Percentiles rank a stretch among this genome's conserved stretches.
These are phyloP conservation scores for Gadopsis bispinosus DNA, from an alignment of 2,797 vertebrate genomes.

Conservation along the genomic window DNA sequence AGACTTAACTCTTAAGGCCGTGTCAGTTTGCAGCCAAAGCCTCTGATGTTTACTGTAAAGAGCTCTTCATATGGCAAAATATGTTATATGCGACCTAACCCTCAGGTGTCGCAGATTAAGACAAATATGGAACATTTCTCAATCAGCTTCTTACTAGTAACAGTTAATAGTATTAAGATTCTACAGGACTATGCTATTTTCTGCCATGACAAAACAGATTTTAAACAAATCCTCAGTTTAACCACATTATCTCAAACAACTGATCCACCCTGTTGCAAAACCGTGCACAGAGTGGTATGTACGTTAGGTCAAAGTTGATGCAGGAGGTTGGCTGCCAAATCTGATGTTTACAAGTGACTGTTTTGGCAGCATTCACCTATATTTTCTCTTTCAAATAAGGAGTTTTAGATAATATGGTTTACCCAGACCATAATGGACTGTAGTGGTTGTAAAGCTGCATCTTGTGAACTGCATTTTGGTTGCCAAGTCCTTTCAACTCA, in stretches of 20 bases:
- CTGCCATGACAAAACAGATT: neutral
- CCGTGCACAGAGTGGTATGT: neutral
- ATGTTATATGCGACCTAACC: neutral
- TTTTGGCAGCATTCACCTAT: neutral
- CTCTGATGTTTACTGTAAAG: neutral
- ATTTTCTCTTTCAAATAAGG: conserved; percentile 8
- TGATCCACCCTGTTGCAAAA: neutral
- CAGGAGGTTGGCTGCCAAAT: neutral
- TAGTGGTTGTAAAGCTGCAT: neutral
- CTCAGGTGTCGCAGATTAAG: neutral
- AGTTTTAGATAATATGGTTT: neutral
- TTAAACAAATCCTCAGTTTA: neutral
- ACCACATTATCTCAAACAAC: neutral
- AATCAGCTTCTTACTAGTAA: too few relatives aligned
- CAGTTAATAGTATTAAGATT: too few relatives aligned
- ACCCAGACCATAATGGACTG: neutral
- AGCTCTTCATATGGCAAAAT: neutral
- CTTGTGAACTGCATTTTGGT: neutral
- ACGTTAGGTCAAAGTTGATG: neutral
- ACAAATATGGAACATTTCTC: neutral
- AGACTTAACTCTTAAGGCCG: conserved; percentile 8
- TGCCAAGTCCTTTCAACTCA: neutral
- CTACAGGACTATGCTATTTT: too few relatives aligned
- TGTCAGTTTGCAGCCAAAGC: neutral
- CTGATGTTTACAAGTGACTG: neutral